Base-by-base conservation (phyloP, 2,888 invertebrate species). In the Keiferia lycopersicella region DNA sequence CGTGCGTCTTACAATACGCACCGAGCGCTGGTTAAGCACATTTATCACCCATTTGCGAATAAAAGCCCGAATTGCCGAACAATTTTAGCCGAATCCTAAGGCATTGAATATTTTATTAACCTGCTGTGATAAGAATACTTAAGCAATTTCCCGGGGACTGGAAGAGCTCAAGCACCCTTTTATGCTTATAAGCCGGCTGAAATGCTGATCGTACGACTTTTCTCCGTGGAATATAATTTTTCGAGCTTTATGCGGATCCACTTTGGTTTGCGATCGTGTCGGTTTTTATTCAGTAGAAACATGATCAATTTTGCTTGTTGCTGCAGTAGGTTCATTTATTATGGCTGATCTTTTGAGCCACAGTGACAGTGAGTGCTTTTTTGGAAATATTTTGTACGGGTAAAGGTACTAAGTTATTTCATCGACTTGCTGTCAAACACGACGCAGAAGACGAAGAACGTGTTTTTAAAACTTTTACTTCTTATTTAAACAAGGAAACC, bases 41-140 rank as follows among this genome's bases (percentile, higher is more conserved):
- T 53, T 68, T 68, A 62, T 66, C 68, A 65, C 66, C 66, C 68
- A 61, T 61, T 65, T 64, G 38, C 65, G 64, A 63, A 69, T 70
- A 72, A 72, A 73, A 73, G 71, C 68, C 34, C 34, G 61, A 61
- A 26, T 48, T 67, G 67, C 67, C 65, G 64, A 67, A 76, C 76
- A n/a, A 75, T 76, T 75, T 71, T 72, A 73, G 71, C 68, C 68
- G 71, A 72, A 67, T 72, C 71, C 67, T 69, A 75, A 66, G 64
- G 75, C 74, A 73, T 75, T 80, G 77, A 83, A 83, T 83, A 83
- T 80, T 82, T 81, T 80, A 82, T 76, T 75, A 78, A 77, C 76
- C 68, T 73, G 70, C 78, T 72, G 73, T 79, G 79, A 82, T 79
- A 81, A 79, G 79, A 79, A 81, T 81, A 73, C 78, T 80, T 76